Conservation (phyloP, 2,888 invertebrate species). For the Deilephila porcellus region DNA sequence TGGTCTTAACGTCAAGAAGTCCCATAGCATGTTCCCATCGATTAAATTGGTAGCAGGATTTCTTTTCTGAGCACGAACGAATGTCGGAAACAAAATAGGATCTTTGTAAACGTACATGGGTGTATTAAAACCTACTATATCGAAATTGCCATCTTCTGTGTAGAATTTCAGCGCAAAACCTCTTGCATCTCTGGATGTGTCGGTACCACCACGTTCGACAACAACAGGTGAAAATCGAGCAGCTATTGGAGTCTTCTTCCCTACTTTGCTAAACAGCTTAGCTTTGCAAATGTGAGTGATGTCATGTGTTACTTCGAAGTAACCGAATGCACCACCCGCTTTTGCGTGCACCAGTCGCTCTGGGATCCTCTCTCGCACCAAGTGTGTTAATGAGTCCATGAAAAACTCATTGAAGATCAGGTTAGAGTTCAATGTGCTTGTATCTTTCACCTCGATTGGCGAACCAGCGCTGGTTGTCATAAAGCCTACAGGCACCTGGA, state of each 20-base stretch:
- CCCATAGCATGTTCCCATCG: conserved; percentile 96
- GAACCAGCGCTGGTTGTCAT: conserved; percentile 91
- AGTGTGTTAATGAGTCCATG: conserved; percentile 90
- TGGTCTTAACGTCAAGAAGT: conserved; percentile 92
- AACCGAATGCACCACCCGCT: conserved; percentile 94
- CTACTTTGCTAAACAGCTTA: conserved; percentile 88
- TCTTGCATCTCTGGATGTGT: conserved; percentile 93
- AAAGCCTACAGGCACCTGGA: conserved; percentile 77
- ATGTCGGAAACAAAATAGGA: conserved; percentile 93
- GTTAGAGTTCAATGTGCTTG: conserved; percentile 89
- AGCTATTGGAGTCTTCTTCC: conserved; percentile 91
- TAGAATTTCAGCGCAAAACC: conserved; percentile 97
- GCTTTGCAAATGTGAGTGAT: conserved; percentile 90
- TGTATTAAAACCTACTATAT: conserved; percentile 94
- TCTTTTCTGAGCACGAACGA: conserved; percentile 96
- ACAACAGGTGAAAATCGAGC: conserved; percentile 92
- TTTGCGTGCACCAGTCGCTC: conserved; percentile 97
- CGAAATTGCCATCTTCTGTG: conserved; percentile 95
- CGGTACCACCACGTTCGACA: conserved; percentile 93
- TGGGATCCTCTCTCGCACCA: conserved; percentile 94
- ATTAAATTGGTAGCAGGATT: conserved; percentile 94
- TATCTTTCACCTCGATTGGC: conserved; percentile 88
- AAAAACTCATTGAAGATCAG: conserved; percentile 91
- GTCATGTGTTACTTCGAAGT: conserved; percentile 93
- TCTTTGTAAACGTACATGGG: conserved; percentile 96